Evolutionary conservation across 2,888 invertebrate genomes (phyloP), one percentile per base, ranked within the genome.

Genomic region (Unio pictorum): DNA sequence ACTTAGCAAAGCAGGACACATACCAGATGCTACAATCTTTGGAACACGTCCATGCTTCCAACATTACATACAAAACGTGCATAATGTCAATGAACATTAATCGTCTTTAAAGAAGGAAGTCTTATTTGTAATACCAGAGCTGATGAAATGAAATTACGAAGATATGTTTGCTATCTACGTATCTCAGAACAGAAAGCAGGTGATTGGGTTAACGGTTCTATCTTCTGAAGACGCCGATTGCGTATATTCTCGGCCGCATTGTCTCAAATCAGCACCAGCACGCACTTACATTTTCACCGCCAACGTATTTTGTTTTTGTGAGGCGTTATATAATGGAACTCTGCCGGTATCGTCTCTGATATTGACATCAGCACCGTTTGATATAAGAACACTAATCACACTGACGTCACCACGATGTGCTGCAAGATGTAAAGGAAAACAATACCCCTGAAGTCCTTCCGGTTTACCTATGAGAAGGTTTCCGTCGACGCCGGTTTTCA

Each of bases 381-480:
- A 79, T 11, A 85, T 60, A 23, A 86, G 75, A 54, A 85, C 71
- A 65, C 84, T 79, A 11, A 85, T 74, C 28, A 86, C 77, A 69
- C 84, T 85, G 60, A 84, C 82, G 73, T 86, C 86, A 56, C 86
- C 85, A 8, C 85, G 76, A 71, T 86, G 82, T 0, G 86, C 84
- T 28, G 85, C 86, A 20, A 86, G 72, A 65, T 86, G 86, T 26
- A 86, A 73, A 15, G 84, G 82, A 2, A 83, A 72, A 66, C 85
- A 86, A 1, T 81, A 74, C 0, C 83, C 83, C 0, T 85, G 85
- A 1, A 86, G 75, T 17, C 84, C 85, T 23, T 83, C 81, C 1
- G 84, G 84, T 8, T 76, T 63, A 7, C 85, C 85, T 85, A 86
- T 86, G 65, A 77, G 78, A 61, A 82, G 64, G 71, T 86, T 81